Conservation (phyloP, 2,797 vertebrate species). For the Diplodus puntazzo region DNA sequence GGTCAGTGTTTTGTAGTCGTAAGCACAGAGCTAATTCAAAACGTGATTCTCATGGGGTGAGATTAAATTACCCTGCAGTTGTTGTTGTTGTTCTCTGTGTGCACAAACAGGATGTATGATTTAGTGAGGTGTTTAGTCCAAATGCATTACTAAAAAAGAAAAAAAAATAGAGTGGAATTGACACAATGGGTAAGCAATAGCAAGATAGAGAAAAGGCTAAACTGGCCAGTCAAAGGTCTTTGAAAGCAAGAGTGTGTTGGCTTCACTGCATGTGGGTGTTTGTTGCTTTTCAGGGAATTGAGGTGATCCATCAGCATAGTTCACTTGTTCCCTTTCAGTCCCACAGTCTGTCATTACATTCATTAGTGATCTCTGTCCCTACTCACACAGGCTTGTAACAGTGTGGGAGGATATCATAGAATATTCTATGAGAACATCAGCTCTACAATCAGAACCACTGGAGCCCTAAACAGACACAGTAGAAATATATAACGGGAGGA, state of each 20-base stretch:
- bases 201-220: background rate
- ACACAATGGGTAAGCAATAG: background rate
- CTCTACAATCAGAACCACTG: slow-evolving; percentile 7
- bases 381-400: slow-evolving; percentile 1
- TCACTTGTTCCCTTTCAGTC: slow-evolving; percentile 11
- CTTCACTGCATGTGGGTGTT: slow-evolving; percentile 12
- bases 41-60: slow-evolving; percentile 15
- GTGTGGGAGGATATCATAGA: slow-evolving; percentile 47
- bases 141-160: background rate
- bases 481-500: slow-evolving; percentile 9
- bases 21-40: slow-evolving; percentile 8
- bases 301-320: slow-evolving; percentile 2
- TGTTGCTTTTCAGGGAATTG: slow-evolving; percentile 19
- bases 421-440: slow-evolving; percentile 41
- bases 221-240: background rate
- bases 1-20: background rate
- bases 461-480: background rate
- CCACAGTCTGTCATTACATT: slow-evolving; percentile 21
- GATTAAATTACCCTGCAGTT: slow-evolving; percentile 18
- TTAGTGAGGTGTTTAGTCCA: slow-evolving; percentile 3
- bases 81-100: background rate
- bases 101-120: background rate
- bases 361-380: slow-evolving; percentile 33
- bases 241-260: background rate
- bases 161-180: background rate